Percentiles rank a stretch among this genome's conserved stretches.
Conservation (phyloP, 1,140 invertebrate genomes). For the Reticulitermes speratus region DNA sequence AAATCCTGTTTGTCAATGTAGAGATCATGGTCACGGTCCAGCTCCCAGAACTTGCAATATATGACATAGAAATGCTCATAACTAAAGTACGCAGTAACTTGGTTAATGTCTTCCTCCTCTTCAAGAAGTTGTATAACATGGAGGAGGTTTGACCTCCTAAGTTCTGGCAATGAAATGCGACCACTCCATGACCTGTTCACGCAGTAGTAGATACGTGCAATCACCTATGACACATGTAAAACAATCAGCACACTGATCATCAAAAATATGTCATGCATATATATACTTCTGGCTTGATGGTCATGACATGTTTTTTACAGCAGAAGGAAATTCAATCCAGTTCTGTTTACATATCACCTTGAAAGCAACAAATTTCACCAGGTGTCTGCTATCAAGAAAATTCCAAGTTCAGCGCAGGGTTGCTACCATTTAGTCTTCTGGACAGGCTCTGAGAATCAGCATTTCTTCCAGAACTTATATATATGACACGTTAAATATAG, state of each 20-base stretch:
- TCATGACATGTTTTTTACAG: not conserved
- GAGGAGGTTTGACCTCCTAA: constrained; percentile 88
- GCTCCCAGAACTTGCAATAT: constrained; percentile 99
- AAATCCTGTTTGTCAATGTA: constrained; percentile 95
- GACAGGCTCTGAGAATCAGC: no score
- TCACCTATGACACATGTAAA: constrained; percentile 63
- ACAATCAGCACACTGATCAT: no score
- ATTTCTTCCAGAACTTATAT: no score
- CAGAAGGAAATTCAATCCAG: not conserved
- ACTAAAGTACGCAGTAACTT: constrained; percentile 96
- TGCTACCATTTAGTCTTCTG: no score
- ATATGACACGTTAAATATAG: no score
- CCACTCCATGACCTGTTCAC: constrained; percentile 98
- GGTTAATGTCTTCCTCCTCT: constrained; percentile 96
- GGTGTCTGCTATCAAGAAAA: no score
- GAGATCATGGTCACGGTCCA: constrained; percentile 97
- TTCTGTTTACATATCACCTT: not conserved
- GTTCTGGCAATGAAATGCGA: constrained; percentile 82
- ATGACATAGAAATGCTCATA: constrained; percentile 99
- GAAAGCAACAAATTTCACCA: no score
- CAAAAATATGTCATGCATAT: no score
- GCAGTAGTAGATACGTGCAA: constrained; percentile 97
- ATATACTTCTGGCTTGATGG: no score
- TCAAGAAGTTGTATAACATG: constrained; percentile 73
- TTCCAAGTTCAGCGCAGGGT: no score